Conservation (phyloP, 2,888 invertebrate species). For the Mythimna pallens region DNA sequence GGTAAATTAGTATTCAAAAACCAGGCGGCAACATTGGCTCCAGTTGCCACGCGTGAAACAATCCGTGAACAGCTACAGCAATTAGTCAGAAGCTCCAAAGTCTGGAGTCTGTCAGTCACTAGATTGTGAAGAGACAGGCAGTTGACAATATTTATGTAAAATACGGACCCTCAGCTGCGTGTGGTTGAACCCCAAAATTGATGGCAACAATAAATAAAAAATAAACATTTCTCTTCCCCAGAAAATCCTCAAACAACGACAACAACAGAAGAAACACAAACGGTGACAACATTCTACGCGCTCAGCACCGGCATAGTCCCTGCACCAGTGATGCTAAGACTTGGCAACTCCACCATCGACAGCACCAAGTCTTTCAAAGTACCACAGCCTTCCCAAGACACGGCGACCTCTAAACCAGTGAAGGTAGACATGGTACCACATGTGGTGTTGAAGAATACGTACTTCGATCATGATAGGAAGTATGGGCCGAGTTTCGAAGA, state of each 20-base stretch:
- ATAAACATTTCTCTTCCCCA: conserved; percentile 53
- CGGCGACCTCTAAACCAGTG: conserved; percentile 54
- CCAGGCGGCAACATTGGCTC: too few relatives aligned
- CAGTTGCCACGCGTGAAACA: too few relatives aligned
- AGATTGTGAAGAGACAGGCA: too few relatives aligned
- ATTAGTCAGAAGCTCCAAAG: too few relatives aligned
- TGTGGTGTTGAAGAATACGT: conserved; percentile 84
- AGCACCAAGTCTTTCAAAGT: conserved; percentile 89
- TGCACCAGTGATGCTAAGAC: conserved; percentile 85
- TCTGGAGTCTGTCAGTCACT: too few relatives aligned
- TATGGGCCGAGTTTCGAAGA: conserved; percentile 94
- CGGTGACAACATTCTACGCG: conserved; percentile 86
- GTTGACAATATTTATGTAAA: too few relatives aligned
- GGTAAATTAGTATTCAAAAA: too few relatives aligned
- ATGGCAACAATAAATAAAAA: too few relatives aligned
- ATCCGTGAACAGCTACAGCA: too few relatives aligned
- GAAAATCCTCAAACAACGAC: conserved; percentile 77
- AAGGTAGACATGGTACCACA: conserved; percentile 81
- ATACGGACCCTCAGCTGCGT: too few relatives aligned
- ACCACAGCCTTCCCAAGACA: conserved; percentile 79
- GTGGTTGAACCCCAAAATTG: too few relatives aligned
- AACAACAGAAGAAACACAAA: conserved; percentile 79
- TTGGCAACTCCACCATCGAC: conserved; percentile 89
- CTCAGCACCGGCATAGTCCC: conserved; percentile 84
- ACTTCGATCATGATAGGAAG: conserved; percentile 89